Conservation (phyloP, 2,888 invertebrate species). For the Chrysolina oricalcia region DNA sequence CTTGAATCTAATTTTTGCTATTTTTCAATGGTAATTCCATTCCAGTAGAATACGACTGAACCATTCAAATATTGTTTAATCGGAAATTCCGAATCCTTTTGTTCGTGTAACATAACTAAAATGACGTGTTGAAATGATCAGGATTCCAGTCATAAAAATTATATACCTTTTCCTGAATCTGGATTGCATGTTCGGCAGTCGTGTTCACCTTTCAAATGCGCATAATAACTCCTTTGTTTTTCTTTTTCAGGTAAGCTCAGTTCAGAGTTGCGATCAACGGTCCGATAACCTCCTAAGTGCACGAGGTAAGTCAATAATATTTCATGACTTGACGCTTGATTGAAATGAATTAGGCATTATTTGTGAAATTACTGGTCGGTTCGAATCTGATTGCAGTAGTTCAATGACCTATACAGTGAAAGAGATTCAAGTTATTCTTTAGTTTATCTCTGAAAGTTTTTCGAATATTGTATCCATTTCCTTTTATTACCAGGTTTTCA, state of each 20-base stretch:
- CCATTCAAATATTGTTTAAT: not conserved
- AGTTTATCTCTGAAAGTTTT: too few relatives aligned
- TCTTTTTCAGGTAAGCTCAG: constrained; percentile 44
- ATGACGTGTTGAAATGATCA: constrained; percentile 21
- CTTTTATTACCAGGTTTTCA: too few relatives aligned
- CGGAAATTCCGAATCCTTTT: not conserved
- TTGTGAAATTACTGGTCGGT: too few relatives aligned
- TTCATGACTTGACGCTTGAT: constrained; percentile 1
- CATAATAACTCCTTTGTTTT: constrained; percentile 38
- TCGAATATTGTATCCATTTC: too few relatives aligned
- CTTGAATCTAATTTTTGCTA: too few relatives aligned
- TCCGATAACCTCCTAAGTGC: constrained; percentile 29
- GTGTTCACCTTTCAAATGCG: constrained; percentile 26
- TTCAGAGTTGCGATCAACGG: constrained; percentile 31
- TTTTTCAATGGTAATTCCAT: too few relatives aligned
- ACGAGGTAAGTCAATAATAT: constrained; percentile 39
- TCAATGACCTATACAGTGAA: too few relatives aligned
- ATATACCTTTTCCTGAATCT: not conserved
- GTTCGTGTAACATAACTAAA: constrained; percentile 5
- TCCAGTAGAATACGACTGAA: too few relatives aligned
- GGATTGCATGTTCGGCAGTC: constrained; percentile 24
- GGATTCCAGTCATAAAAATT: constrained; percentile 9
- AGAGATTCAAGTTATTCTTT: too few relatives aligned
- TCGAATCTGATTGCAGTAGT: too few relatives aligned
- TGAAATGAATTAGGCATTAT: not conserved